Evolutionary conservation across 2,888 invertebrate genomes (phyloP).

Genomic region (Tenodera sinensis): DNA sequence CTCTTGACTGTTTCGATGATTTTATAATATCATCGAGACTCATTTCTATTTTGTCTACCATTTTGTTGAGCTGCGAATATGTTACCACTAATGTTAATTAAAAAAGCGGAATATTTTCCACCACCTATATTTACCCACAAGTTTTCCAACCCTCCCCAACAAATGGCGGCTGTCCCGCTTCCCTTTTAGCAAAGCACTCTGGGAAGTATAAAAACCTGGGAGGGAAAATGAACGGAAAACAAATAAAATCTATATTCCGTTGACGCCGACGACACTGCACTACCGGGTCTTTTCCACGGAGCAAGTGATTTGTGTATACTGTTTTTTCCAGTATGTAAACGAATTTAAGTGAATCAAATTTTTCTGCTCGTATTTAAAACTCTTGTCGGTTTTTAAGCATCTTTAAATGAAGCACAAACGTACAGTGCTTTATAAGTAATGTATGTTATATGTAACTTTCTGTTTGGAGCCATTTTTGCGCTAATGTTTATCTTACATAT

Average conservation of each 20-base stretch:
- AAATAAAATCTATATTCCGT: not conserved
- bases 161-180: conserved; percentile 23
- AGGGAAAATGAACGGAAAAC: not conserved
- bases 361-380: not conserved
- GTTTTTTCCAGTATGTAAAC: not conserved
- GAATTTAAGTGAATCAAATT: not conserved
- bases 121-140: not conserved
- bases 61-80: conserved; percentile 46
- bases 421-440: not conserved
- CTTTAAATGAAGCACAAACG: not conserved
- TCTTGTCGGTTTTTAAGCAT: too few species aligned
- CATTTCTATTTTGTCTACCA: conserved; percentile 96
- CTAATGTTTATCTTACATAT: not conserved
- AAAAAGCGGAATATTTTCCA: not conserved
- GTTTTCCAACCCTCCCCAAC: not conserved
- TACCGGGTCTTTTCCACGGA: too few species aligned
- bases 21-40: conserved; percentile 96
- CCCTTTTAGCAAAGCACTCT: not conserved
- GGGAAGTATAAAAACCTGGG: not conserved
- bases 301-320: not conserved
- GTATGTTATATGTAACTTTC: not conserved
- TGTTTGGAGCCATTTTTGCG: not conserved
- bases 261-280: not conserved
- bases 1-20: conserved; percentile 60
- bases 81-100: not conserved